A percentile compares a stretch with the other conserved stretches of the same genome.
phyloP scores from a whole-genome alignment of 2,888 invertebrate species.

The Drosophila antonietae region DNA sequence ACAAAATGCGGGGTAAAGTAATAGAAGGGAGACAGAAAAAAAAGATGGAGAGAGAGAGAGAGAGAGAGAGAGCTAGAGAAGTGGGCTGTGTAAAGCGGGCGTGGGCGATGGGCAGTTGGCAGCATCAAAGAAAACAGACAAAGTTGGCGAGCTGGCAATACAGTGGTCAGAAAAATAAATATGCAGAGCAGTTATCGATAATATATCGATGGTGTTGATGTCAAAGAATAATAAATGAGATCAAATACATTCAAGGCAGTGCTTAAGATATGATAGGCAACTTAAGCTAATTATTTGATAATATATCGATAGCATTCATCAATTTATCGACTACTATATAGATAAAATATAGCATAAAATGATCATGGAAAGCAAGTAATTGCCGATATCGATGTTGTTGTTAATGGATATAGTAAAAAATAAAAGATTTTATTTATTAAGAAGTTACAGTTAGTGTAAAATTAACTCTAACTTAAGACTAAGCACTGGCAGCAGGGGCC shows the following conservation, averaged over 20 bases:
- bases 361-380: too few relatives aligned
- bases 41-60: constrained; percentile 1
- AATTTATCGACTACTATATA: too few relatives aligned
- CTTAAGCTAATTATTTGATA: not conserved
- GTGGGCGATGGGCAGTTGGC: constrained; percentile 33
- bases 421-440: too few relatives aligned
- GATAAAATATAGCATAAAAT: too few relatives aligned
- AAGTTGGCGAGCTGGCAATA: constrained; percentile 13
- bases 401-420: too few relatives aligned
- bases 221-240: too few relatives aligned
- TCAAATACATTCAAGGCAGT: not conserved
- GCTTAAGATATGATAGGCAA: not conserved
- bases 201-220: constrained; percentile 10
- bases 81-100: constrained; percentile 8
- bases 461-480: too few relatives aligned
- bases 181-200: constrained; percentile 18
- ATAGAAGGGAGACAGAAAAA: constrained; percentile 17
- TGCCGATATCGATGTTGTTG: too few relatives aligned
- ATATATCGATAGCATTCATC: not conserved
- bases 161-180: constrained; percentile 30
- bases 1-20: constrained; percentile 26
- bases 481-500: too few relatives aligned
- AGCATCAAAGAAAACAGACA: constrained; percentile 51
- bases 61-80: not conserved
- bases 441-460: too few relatives aligned